Conservation (phyloP, 2,888 invertebrate genomes). For the Dyspetes luteomarginatus region DNA sequence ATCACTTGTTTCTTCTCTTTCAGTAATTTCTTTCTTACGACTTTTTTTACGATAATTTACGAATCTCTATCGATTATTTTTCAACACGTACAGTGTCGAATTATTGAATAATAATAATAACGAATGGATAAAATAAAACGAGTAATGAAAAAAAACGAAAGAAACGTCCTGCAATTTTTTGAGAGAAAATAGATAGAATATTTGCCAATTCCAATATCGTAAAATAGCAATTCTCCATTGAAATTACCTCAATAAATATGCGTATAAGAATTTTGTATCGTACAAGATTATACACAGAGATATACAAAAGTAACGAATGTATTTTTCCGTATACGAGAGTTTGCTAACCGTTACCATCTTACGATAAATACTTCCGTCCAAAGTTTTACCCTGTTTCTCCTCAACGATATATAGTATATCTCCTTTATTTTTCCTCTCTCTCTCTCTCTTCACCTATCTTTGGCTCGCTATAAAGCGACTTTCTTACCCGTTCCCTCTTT, state of each 20-base stretch:
- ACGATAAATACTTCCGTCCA: slow-evolving; percentile 60
- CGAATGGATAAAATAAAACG: too few species aligned
- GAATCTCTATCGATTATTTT: too few species aligned
- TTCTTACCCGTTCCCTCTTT: slow-evolving; percentile 41
- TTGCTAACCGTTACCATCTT: slow-evolving; percentile 58
- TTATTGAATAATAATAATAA: too few species aligned
- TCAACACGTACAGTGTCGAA: too few species aligned
- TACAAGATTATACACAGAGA: not conserved
- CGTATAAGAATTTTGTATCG: slow-evolving; percentile 23
- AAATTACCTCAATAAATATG: slow-evolving; percentile 30
- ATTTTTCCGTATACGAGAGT: slow-evolving; percentile 47
- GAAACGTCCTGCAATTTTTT: not conserved
- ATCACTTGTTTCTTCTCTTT: too few species aligned
- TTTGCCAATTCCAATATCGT: not conserved
- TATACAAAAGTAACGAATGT: slow-evolving; percentile 11
- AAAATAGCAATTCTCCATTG: not conserved
- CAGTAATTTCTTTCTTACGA: too few species aligned
- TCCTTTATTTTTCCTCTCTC: slow-evolving; percentile 32
- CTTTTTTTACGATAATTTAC: too few species aligned
- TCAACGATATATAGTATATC: slow-evolving; percentile 12
- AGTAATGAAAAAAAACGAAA: not conserved
- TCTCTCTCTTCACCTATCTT: slow-evolving; percentile 17
- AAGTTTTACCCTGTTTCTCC: slow-evolving; percentile 55
- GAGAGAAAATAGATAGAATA: not conserved
- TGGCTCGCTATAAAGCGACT: slow-evolving; percentile 29